Evolutionary conservation across 2,113 vertebrate genomes (phyloP).

Genomic region (Neotoma lepida): DNA sequence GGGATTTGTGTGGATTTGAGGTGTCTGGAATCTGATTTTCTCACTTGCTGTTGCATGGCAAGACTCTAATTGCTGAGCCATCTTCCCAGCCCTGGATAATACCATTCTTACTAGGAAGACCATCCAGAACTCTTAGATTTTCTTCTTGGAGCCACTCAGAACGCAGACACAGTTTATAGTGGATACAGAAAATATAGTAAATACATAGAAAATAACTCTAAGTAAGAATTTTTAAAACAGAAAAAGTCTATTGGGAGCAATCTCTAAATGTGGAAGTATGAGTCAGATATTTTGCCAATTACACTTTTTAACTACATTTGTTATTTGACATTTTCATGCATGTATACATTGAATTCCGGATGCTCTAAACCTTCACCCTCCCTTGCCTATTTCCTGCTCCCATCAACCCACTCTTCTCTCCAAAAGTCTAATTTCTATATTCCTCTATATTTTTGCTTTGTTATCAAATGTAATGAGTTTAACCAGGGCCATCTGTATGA

Average conservation of each 20-base stretch:
- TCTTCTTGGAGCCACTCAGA: not conserved
- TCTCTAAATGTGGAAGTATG: not conserved
- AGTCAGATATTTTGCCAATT: not conserved
- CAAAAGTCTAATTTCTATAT: not conserved
- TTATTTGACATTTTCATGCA: not conserved
- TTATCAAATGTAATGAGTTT: not conserved
- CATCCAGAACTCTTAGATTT: not conserved
- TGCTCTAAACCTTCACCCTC: not conserved
- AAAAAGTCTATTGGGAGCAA: not conserved
- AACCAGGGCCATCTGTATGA: not conserved
- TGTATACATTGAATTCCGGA: not conserved
- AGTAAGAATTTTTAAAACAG: not conserved
- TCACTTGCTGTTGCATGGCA: not conserved
- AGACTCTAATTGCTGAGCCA: not conserved
- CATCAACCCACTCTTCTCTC: not conserved
- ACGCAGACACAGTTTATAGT: not conserved
- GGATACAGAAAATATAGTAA: not conserved
- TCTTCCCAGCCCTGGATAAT: not conserved
- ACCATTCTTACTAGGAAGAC: not conserved
- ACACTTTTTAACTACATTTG: not conserved
- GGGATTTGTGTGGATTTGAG: not conserved
- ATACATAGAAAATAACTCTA: not conserved
- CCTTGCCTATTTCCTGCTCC: not conserved
- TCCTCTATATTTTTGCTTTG: not conserved
- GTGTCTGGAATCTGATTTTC: too few species aligned